phyloP scores from a whole-genome alignment of 2,888 invertebrate species.

The Strigamia crassipes region DNA sequence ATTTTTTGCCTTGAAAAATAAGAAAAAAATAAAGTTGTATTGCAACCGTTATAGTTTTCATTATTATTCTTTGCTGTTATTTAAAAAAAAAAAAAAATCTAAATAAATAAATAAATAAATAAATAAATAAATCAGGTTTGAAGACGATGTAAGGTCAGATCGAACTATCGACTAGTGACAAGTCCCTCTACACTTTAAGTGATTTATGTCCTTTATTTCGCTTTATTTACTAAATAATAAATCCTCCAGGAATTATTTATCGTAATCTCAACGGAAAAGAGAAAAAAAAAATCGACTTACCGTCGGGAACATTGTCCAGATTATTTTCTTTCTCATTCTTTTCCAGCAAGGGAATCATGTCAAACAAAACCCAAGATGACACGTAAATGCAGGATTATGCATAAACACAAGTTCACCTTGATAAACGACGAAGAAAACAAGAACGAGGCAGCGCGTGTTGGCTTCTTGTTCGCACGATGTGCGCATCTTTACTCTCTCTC shows the following conservation, averaged over 20 bases:
- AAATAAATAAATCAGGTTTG: too few relatives aligned
- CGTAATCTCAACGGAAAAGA: neutral
- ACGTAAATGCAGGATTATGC: neutral
- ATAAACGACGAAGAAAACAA: conserved; percentile 34
- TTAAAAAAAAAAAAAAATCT: too few relatives aligned
- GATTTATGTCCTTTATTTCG: neutral
- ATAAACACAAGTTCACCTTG: conserved; percentile 13
- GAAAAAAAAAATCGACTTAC: neutral
- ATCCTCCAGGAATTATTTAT: neutral
- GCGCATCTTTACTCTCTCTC: conserved; percentile 7
- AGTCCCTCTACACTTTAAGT: too few relatives aligned
- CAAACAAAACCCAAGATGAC: neutral
- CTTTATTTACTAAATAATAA: neutral
- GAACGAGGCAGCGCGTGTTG: conserved; percentile 12
- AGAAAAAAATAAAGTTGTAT: too few relatives aligned
- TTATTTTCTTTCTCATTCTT: neutral
- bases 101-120: too few relatives aligned
- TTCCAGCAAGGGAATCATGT: conserved; percentile 19
- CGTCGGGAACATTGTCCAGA: neutral
- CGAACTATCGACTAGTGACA: too few relatives aligned
- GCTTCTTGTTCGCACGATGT: neutral
- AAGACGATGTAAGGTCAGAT: too few relatives aligned
- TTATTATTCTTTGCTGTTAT: too few relatives aligned
- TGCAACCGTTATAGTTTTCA: too few relatives aligned
- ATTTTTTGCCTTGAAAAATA: too few relatives aligned